These are phyloP conservation scores for Ara ararauna DNA, from an alignment of 2,797 vertebrate species.

Conservation along the genomic window DNA sequence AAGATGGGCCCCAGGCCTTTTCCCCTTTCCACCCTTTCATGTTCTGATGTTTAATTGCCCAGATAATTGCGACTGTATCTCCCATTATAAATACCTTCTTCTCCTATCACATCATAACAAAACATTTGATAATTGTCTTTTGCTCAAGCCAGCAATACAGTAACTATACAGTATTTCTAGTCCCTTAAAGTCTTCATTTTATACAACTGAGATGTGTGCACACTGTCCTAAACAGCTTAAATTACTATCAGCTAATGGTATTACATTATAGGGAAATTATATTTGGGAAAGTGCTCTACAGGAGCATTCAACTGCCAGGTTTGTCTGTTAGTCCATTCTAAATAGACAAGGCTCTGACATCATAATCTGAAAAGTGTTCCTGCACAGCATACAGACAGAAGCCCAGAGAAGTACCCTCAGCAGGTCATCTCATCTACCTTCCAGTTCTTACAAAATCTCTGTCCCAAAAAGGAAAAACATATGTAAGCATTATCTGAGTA, in stretches of 20 bases:
- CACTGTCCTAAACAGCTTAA: neutral
- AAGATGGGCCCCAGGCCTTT: neutral
- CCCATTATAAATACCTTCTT: constrained; percentile 67
- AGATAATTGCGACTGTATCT: constrained; percentile 50
- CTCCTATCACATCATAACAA: constrained; percentile 63
- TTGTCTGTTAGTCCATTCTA: neutral
- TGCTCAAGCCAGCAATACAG: constrained; percentile 54
- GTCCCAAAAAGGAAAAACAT: neutral
- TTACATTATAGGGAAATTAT: neutral
- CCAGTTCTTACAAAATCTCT: neutral
- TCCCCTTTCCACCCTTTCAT: constrained; percentile 25
- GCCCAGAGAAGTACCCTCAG: neutral
- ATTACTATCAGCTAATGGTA: neutral
- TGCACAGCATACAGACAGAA: neutral
- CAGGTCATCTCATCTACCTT: neutral
- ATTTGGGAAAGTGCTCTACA: neutral
- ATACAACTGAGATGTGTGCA: neutral
- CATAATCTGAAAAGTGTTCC: neutral
- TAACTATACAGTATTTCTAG: constrained; percentile 49
- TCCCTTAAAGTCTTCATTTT: neutral
- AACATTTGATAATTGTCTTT: constrained; percentile 59
- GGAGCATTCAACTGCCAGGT: neutral
- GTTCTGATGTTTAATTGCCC: constrained; percentile 63
- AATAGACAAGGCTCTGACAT: neutral
- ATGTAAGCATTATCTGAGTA: neutral